Conservation (phyloP, 1,140 invertebrate genomes). For the Pomacea maculata region DNA sequence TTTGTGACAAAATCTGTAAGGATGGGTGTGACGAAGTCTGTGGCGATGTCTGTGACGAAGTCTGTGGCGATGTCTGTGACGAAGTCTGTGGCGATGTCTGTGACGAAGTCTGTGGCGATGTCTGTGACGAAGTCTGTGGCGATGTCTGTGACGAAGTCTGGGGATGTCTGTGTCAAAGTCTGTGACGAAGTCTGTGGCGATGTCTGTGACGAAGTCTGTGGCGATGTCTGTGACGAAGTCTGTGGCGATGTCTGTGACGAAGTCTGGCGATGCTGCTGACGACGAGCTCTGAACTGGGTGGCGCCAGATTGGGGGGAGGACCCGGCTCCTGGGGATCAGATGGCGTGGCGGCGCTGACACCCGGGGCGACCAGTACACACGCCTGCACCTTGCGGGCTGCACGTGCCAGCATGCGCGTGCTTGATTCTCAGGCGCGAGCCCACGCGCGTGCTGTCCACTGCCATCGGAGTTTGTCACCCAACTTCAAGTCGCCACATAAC, state of each 20-base stretch:
- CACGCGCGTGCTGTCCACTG: background rate
- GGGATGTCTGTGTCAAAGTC: too few relatives aligned
- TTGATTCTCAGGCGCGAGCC: background rate
- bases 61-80: too few relatives aligned
- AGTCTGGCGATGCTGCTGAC: background rate
- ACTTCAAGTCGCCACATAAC: too few relatives aligned
- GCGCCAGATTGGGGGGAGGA: slow-evolving; percentile 2
- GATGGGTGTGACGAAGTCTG: too few relatives aligned
- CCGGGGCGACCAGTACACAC: background rate
- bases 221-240: background rate
- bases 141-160: too few relatives aligned
- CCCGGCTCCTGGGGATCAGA: slow-evolving; percentile 1
- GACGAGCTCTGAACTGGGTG: background rate
- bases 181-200: too few relatives aligned
- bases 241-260: background rate
- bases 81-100: too few relatives aligned
- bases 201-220: background rate
- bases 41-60: too few relatives aligned
- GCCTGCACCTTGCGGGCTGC: background rate
- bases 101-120: too few relatives aligned
- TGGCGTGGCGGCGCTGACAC: background rate
- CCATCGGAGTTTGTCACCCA: background rate
- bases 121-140: too few relatives aligned
- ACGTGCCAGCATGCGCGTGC: background rate
- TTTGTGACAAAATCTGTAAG: too few relatives aligned